Base-by-base conservation (phyloP, 2,888 invertebrate species). In the Polyploca ridens region DNA sequence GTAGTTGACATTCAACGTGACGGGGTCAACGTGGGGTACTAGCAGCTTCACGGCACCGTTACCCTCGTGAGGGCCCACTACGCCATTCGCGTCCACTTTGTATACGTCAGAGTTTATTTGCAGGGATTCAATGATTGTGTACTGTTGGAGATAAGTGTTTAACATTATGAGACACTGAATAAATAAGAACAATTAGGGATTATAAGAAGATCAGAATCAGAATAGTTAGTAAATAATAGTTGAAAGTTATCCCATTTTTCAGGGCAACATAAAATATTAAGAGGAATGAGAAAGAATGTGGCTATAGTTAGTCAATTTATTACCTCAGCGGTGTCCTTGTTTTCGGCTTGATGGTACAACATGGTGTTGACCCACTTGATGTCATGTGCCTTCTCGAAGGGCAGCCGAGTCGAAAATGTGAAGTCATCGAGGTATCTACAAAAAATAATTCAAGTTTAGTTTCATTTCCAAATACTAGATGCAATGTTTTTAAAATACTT, bases 301-400 rank as follows among this genome's bases (percentile, higher is more conserved):
- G 27, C 27, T 27, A 27, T 27, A 27, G 27, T 27, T 27, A 27
- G 27, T 27, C 27, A 27, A 27, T 27, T 27, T 3, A 77, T 86
- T 70, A 94, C 90, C 77, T 93, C 91, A 16, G 86, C 72, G 5
- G 86, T 76, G 1, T 94, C 93, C 66, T 90, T 86, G 68, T 84
- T 82, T 54, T 93, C 87, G 7, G 94, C 90, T 49, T 88, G 80
- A 33, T 90, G 72, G 69, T 87, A 81, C 6, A 85, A 75, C 3
- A 90, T 69, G 54, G 84, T 89, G 14, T 92, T 85, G 3, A 89
- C 85, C 46, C 90, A 83, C 74, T 95, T 95, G 60, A 96, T 76
- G 69, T 95, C 94, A 64, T 95, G 96, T 0, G 96, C 87, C 54
- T 94, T 94, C 1, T 96, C 95, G 63, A 94, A 91, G 0, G 96